phyloP scores from a whole-genome alignment of 1,140 invertebrate species.

The Pseudomyrmex concolor region DNA sequence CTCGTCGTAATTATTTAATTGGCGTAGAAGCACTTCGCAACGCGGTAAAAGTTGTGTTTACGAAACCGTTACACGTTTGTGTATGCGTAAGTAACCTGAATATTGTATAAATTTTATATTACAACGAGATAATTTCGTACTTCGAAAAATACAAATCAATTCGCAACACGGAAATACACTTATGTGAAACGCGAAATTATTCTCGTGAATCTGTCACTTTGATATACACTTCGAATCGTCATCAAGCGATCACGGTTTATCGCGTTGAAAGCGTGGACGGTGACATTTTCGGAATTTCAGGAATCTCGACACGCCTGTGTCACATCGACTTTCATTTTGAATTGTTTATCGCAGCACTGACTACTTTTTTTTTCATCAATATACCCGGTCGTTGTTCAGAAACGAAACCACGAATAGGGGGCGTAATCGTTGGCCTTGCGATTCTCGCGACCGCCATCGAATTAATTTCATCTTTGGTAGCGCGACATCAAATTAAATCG shows the following conservation, averaged over 20 bases:
- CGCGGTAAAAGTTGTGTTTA: background rate
- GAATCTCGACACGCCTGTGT: background rate
- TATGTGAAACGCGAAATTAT: background rate
- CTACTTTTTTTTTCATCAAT: background rate
- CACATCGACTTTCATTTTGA: background rate
- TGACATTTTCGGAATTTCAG: slow-evolving; percentile 39
- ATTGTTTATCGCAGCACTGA: background rate
- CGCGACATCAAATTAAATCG: slow-evolving; percentile 22
- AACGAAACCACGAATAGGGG: background rate
- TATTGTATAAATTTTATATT: background rate
- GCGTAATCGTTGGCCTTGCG: background rate
- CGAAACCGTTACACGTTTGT: background rate
- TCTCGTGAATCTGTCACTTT: background rate
- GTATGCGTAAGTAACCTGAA: background rate
- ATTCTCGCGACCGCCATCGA: slow-evolving; percentile 6
- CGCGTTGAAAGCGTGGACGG: background rate
- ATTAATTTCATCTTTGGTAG: slow-evolving; percentile 49
- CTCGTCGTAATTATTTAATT: slow-evolving; percentile 6
- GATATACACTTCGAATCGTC: background rate
- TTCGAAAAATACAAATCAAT: background rate
- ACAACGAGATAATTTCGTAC: too few relatives aligned
- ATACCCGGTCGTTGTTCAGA: background rate
- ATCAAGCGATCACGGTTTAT: slow-evolving; percentile 9
- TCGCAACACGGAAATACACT: background rate
- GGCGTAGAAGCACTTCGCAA: background rate